Evolutionary conservation across 2,797 vertebrate genomes (phyloP).

Genomic region (Liparis tanakae): DNA sequence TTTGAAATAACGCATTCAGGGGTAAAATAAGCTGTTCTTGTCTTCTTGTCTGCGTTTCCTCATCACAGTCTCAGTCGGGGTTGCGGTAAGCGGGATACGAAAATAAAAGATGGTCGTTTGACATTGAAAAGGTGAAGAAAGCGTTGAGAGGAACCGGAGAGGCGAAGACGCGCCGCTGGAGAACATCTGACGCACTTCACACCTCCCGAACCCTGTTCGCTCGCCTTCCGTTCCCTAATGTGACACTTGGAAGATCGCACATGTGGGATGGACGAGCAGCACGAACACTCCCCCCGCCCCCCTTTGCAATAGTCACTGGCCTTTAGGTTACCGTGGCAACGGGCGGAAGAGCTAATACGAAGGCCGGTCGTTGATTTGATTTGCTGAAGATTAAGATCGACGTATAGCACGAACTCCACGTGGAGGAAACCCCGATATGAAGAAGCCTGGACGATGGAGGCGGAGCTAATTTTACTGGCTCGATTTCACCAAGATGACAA

Average conservation of each 20-base stretch:
- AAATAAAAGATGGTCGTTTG: slow-evolving; percentile 34
- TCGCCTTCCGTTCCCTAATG: slow-evolving; percentile 24
- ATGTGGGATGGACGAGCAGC: slow-evolving; percentile 40
- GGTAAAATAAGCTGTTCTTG: no score
- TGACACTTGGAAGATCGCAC: slow-evolving; percentile 45
- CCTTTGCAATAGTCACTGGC: slow-evolving; percentile 46
- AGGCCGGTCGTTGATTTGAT: slow-evolving; percentile 68
- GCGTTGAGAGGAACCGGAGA: slow-evolving; percentile 8
- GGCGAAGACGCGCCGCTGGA: slow-evolving; percentile 39
- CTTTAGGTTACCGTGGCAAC: slow-evolving; percentile 78
- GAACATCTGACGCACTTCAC: slow-evolving; percentile 44
- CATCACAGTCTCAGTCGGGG: slow-evolving; percentile 28
- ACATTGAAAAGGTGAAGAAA: slow-evolving; percentile 29
- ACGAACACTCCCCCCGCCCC: background rate
- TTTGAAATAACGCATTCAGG: background rate
- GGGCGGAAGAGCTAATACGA: slow-evolving; percentile 57
- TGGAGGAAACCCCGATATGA: slow-evolving; percentile 11
- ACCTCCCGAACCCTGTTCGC: slow-evolving; percentile 42
- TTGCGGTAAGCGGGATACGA: slow-evolving; percentile 25
- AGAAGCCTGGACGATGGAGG: slow-evolving; percentile 19
- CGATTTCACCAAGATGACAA: slow-evolving; percentile 31
- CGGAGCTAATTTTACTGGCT: slow-evolving; percentile 30
- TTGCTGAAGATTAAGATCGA: slow-evolving; percentile 71
- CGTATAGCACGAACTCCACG: slow-evolving; percentile 38
- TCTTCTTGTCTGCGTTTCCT: background rate